Base-by-base conservation (phyloP, 2,888 invertebrate species). In the Girardia tigrina region DNA sequence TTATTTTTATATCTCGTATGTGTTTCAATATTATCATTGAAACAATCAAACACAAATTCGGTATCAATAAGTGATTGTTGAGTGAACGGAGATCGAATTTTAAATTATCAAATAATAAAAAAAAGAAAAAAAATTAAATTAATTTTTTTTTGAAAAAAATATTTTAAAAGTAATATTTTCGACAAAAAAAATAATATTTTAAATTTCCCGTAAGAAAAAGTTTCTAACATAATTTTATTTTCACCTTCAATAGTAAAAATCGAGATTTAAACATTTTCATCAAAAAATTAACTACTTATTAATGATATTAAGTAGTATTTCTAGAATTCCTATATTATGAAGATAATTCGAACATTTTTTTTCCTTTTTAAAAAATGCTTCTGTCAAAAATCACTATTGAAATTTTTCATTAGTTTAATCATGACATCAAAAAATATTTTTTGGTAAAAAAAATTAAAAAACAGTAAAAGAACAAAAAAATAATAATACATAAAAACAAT, bases 251-350 rank as follows among this genome's bases (percentile, higher is more conserved):
- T 36, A 12, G 36, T 16, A 36, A 36, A 36, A 36, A 36, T 36
- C 8, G 8, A 36, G 8, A 12, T 36, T 56, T 56, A 56, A 56
- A 56, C 56, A 56, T 56, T 56, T 56, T 56, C 56, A 56, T 56
- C 56, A 56, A 56, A 56, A 20, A 56, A 56, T 56, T 56, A 56
- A 56, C 56, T 56, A 56, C 56, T 56, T 56, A 56, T 56, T 56
- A 56, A 56, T 56, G 2, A 8, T 56, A n/a, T 56, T 56, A n/a
- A 56, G 56, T 56, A 56, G 56, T 56, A 56, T 56, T n/a, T 56
- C 56, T 20, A 56, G 23, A 36, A n/a, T n/a, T n/a, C n/a, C n/a
- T n/a, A n/a, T n/a, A n/a, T n/a, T n/a, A n/a, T n/a, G n/a, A n/a
- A n/a, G n/a, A n/a, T n/a, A n/a, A n/a, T n/a, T n/a, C n/a, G n/a